Conservation (phyloP, 2,113 vertebrate species). For the Phylloscopus trochilus region DNA sequence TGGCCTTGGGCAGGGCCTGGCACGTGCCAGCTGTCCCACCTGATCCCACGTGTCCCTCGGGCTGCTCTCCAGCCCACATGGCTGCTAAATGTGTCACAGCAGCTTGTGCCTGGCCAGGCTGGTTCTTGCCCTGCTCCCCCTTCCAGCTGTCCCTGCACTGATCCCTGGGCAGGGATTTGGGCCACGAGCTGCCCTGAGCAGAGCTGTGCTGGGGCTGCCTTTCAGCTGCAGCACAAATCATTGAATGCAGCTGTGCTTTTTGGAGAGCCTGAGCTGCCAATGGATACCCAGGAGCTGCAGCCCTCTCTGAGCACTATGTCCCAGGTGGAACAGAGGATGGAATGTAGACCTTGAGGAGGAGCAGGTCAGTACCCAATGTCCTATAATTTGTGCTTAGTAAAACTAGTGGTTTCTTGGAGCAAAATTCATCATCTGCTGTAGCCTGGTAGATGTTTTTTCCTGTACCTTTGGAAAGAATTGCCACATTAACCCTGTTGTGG, state of each 20-base stretch:
- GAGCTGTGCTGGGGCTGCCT: neutral
- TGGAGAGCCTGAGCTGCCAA: neutral
- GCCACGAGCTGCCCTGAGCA: neutral
- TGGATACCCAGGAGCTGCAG: rapidly evolving
- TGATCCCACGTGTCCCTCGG: rapidly evolving
- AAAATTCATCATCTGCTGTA: neutral
- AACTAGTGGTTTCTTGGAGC: neutral
- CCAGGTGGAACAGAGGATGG: rapidly evolving
- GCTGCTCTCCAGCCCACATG: rapidly evolving
- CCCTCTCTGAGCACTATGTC: neutral
- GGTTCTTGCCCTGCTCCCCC: neutral
- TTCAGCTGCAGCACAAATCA: neutral
- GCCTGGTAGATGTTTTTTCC: neutral
- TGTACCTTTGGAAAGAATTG: neutral
- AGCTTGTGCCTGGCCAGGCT: neutral
- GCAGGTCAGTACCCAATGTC: rapidly evolving
- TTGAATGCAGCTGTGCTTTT: neutral
- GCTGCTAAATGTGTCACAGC: rapidly evolving
- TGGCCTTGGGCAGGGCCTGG: neutral
- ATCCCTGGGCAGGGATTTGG: neutral
- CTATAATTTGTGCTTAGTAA: neutral
- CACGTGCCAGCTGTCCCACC: rapidly evolving
- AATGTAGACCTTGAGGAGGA: neutral
- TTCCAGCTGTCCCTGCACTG: rapidly evolving
- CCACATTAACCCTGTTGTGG: neutral